Evolutionary conservation across 2,113 vertebrate species (phyloP), one percentile per base, ranked within the genome.

Genomic region (Progne subis): DNA sequence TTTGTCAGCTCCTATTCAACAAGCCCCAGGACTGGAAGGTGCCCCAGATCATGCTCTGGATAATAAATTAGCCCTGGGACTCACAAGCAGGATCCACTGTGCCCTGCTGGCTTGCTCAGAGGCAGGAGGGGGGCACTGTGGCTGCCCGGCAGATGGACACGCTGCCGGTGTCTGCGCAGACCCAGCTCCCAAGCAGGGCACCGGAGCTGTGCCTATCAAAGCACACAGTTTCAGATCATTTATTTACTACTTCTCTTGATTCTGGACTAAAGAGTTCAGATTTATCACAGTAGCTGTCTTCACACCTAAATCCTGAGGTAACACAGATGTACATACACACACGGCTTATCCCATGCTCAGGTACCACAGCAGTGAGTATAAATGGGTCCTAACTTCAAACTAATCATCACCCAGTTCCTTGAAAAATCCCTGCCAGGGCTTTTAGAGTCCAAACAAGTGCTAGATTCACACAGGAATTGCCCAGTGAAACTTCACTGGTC

Each of bases 71-170:
- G 67, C 59, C 49, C 83, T 43, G 71, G 55, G 79, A 82, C 18
- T 41, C 49, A 18, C 14, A 17, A 55, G 19, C 26, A 64, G 82
- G 28, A 49, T 41, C 28, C 12, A 32, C 15, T 5, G 6, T 11
- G 83, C 39, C 43, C 50, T 14, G 8, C 41, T 41, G 39, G n/a
- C 21, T 47, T 8, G 46, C 64, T 61, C 41, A 8, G 55, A 43
- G 46, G 24, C 56, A 29, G 60, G 28, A 6, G 14, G 34, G 57
- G 50, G 37, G 37, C 29, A 19, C 26, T 11, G 21, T 0, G 11
- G 50, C 53, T 67, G 52, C 75, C 34, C 6, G 1, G 13, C 46
- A n/a, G 14, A 43, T 0, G 0, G 46, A 60, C 9, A 1, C 1
- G 0, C 65, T 21, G 26, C 61, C 3, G 1, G 4, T 19, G 8